Conservation (phyloP, 2,888 invertebrate species). For the Neoascia interrupta region DNA sequence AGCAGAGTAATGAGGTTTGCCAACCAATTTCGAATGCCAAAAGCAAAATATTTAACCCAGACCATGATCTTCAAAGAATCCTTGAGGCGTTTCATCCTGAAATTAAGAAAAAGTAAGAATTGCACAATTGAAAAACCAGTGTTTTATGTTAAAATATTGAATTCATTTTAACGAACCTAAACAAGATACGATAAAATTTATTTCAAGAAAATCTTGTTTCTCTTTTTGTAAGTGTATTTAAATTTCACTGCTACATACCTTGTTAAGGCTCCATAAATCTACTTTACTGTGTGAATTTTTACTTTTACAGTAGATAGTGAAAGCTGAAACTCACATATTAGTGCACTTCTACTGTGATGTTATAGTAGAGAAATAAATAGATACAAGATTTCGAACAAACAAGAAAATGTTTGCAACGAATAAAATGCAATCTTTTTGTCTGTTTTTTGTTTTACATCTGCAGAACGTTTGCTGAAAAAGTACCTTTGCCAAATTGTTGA, state of each 20-base stretch:
- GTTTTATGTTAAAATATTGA: background rate
- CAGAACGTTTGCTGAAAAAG: too few relatives aligned
- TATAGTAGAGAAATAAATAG: constrained; percentile 42
- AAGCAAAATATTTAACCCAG: constrained; percentile 85
- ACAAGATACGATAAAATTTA: constrained; percentile 53
- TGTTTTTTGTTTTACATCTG: too few relatives aligned
- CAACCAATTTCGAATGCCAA: constrained; percentile 10
- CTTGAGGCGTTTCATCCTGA: constrained; percentile 99
- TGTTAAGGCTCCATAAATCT: constrained; percentile 59
- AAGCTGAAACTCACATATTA: constrained; percentile 59
- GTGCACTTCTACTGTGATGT: constrained; percentile 65
- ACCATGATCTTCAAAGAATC: constrained; percentile 99
- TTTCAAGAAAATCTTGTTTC: too few relatives aligned
- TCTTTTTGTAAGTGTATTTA: constrained; percentile 1
- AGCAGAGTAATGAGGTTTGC: constrained; percentile 33
- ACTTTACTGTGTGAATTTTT: constrained; percentile 32
- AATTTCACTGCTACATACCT: constrained; percentile 69
- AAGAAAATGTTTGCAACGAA: constrained; percentile 15
- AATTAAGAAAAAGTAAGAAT: constrained; percentile 81
- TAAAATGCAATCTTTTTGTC: constrained; percentile 56
- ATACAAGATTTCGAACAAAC: constrained; percentile 2
- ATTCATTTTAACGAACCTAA: constrained; percentile 42
- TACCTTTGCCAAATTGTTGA: too few relatives aligned
- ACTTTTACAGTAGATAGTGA: constrained; percentile 51
- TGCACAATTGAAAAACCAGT: background rate